These are phyloP conservation scores for Boloria euphrosyne DNA, from an alignment of 2,888 invertebrate species.

Conservation along the genomic window DNA sequence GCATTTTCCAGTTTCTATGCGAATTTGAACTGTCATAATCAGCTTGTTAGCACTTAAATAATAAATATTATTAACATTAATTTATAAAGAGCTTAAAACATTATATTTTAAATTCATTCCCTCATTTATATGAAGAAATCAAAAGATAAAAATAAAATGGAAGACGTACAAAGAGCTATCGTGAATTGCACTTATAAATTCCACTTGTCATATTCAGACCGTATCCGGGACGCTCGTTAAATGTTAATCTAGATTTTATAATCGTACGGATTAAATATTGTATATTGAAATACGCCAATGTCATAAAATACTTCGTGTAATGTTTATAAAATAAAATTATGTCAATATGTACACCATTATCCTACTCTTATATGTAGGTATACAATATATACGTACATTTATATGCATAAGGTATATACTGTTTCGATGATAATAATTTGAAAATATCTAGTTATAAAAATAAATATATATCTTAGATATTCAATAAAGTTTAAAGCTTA, in stretches of 20 bases:
- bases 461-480: no score
- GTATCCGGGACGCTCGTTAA: conserved; percentile 27
- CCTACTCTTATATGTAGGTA: no score
- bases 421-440: no score
- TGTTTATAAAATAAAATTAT: background rate
- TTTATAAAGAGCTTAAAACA: conserved; percentile 2
- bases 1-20: no score
- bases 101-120: conserved; percentile 4
- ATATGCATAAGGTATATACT: no score
- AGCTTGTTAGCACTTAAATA: no score
- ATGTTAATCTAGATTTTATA: conserved; percentile 31
- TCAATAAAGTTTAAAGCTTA: background rate
- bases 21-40: no score
- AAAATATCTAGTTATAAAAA: no score
- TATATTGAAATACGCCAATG: conserved; percentile 7
- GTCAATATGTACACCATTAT: no score
- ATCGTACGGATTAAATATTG: conserved; percentile 20
- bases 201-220: conserved; percentile 34
- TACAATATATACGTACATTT: no score
- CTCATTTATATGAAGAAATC: conserved; percentile 18
- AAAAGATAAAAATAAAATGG: conserved; percentile 19
- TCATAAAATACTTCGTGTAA: background rate
- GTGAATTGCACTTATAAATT: conserved; percentile 26
- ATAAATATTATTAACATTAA: background rate
- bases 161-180: conserved; percentile 27